phyloP scores from a whole-genome alignment of 2,113 vertebrate genomes.

The Panthera uncia region DNA sequence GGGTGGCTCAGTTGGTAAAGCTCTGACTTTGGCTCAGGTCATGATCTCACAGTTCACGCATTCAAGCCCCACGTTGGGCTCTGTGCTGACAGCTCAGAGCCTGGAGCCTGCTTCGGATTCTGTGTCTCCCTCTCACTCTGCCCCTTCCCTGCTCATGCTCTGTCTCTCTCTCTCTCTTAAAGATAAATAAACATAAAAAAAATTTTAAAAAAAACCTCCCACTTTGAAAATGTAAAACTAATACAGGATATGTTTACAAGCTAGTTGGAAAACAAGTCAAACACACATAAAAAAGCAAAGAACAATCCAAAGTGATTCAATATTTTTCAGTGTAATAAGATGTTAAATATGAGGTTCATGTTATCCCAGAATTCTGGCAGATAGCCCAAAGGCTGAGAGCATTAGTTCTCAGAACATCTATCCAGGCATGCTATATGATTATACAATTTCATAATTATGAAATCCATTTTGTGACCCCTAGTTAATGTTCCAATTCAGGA shows the following conservation, averaged over 20 bases:
- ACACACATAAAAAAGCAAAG: neutral
- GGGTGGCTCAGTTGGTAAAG: no score
- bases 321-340: neutral
- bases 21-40: no score
- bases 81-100: no score
- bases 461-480: neutral
- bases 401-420: neutral
- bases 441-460: neutral
- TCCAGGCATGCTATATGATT: neutral
- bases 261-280: conserved; percentile 29
- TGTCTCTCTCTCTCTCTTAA: no score
- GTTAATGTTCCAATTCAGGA: neutral
- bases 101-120: no score
- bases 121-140: no score
- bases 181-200: no score
- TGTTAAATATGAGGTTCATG: neutral
- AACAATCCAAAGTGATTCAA: neutral
- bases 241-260: neutral
- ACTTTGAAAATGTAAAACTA: neutral
- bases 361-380: neutral
- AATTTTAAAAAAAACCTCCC: neutral
- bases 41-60: no score
- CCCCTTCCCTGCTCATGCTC: no score
- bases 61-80: no score
- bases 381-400: neutral